Base-by-base conservation (phyloP, 1,140 invertebrate species). In the Nautilus pompilius region DNA sequence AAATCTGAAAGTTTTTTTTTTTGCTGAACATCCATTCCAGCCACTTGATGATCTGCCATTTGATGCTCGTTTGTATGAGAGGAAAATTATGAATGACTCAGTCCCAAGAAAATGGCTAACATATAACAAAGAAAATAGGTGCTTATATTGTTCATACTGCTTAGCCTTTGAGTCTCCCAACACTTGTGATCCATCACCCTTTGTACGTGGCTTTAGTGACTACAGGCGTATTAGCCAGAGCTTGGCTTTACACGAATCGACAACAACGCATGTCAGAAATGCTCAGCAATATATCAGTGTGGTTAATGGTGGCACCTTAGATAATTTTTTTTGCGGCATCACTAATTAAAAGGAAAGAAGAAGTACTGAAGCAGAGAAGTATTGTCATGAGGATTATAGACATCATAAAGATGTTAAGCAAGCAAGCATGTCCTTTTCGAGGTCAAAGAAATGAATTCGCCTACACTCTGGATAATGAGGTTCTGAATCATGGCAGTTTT, bases 1-100 rank as follows among this genome's bases (percentile, higher is more conserved):
- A 49, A 49, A 49, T 49, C 48, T 49, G 48, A 49, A 20, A n/a
- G n/a, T n/a, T n/a, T n/a, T n/a, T 49, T 41, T 41, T n/a, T 41
- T 41, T 41, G 36, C 36, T 1, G 36, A 41, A 41, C 36, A 41
- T 41, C 36, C 36, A 41, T 41, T 49, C 26, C 10, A 49, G 48
- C 2, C 48, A 49, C 48, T 49, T 49, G 20, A 1, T n/a, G n/a
- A n/a, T n/a, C n/a, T n/a, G 20, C 48, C 48, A 49, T 49, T 49
- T 1, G 48, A 49, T 49, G 20, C 48, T 49, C 2, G 48, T 49
- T 2, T 49, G 48, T 49, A 22, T 49, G 48, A 49, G 48, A 49
- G 20, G 20, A 49, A 49, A 17, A 49, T 2, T 49, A 49, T 49
- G 48, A 49, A 49, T 49, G 2, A 2, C 2, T 49, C 48, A 17